Base-by-base conservation (phyloP, 2,888 invertebrate genomes). In the Drosophila siamana region DNA sequence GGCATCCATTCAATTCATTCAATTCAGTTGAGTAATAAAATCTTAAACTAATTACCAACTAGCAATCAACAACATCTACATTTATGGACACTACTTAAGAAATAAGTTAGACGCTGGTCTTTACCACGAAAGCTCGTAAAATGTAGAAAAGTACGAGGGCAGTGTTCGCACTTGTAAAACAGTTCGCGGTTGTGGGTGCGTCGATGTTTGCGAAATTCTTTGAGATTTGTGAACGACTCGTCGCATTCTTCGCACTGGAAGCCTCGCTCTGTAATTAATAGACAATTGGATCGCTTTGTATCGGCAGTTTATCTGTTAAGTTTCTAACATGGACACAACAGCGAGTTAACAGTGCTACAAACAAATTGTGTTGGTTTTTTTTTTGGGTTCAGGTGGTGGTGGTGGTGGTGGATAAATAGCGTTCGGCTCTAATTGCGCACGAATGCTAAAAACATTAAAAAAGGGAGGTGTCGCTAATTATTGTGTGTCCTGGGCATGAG, bases 101-200 rank as follows among this genome's bases (percentile, higher is more conserved):
- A 16, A 26, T 24, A n/a, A 36, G n/a, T 43, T 41, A 30, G 24
- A 40, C 26, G 47, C 33, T 9, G 50, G 50, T 76, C 69, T 76
- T 89, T 89, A 89, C 89, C 89, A 62, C 74, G 80, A 63, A 77
- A 86, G 22, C 75, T 75, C 60, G 83, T 85, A 80, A 83, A 89
- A 67, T 86, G 89, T 65, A 77, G 66, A 81, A 90, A 89, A 5
- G 89, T 77, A 54, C 76, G 76, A 26, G 86, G 70, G 66, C 89
- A 89, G 55, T 78, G 48, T 41, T 78, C 76, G 56, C 89, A 89
- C 67, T 89, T 89, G 88, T 90, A 89, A 89, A 89, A 89, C 41
- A 74, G 61, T 55, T 89, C 79, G 36, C 77, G 74, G 59, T 78
- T 88, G 70, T 89, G 89, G 59, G 62, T 82, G 69, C 89, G 89